Base-by-base conservation (phyloP, 1,140 invertebrate genomes). In the Apis florea region DNA sequence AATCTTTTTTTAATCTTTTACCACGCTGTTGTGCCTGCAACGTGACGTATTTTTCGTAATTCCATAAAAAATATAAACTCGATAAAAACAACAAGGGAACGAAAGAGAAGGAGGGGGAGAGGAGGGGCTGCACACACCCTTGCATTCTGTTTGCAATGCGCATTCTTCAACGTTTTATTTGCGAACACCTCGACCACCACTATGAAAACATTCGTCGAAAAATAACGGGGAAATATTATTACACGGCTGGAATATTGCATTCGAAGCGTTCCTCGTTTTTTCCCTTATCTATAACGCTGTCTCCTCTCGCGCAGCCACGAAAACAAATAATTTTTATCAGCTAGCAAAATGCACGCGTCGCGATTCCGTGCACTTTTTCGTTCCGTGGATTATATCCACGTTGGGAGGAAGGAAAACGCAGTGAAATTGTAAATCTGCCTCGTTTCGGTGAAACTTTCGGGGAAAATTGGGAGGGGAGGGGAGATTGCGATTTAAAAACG, bases 291-390 rank as follows among this genome's bases (percentile, higher is more conserved):
- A 61, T 73, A 74, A 73, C 78, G 53, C 59, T 19, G 51, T 19
- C n/a, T 26, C 4, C 64, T 17, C 24, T 31, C 24, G 61, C 24
- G 12, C 61, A 51, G 59, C 78, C 51, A 13, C 53, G 40, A 10
- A 64, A 74, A 66, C 78, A 80, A 80, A 80, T 80, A 80, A 74
- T 66, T 80, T 80, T 80, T 80, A 72, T 71, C 70, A 47, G 61
- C 59, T 1, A 54, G 26, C 40, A 10, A 21, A 56, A 13, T 49
- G 40, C 51, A 74, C 8, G 19, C 31, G 47, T 19, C 6, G 67
- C 61, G 51, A 61, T 53, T 71, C 15, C 47, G 17, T 19, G n/a
- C 6, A 19, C 21, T 70, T 70, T 69, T 26, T 15, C 31, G n/a
- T 40, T 40, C 31, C 31, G 31, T 40, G 13, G 21, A n/a, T n/a